Evolutionary conservation across 2,797 vertebrate species (phyloP).

Genomic region (Acomys russatus): DNA sequence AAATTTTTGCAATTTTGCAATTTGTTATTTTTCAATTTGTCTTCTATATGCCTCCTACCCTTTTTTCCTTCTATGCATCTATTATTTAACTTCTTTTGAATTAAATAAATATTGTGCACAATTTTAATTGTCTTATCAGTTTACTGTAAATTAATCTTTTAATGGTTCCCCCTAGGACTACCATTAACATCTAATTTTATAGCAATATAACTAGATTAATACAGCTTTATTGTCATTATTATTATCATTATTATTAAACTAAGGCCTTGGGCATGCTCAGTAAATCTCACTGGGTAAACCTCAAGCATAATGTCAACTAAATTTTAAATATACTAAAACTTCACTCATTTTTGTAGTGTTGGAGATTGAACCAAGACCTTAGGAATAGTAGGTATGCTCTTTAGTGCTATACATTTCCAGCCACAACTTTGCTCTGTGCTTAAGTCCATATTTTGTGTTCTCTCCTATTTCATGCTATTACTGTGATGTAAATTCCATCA

Average conservation of each 20-base stretch:
- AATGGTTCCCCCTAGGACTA: background rate
- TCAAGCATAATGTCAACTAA: background rate
- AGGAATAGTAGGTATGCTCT: background rate
- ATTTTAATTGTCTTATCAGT: background rate
- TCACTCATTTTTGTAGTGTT: background rate
- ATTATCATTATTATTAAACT: background rate
- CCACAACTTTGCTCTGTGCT: background rate
- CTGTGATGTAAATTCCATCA: background rate
- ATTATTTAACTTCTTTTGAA: background rate
- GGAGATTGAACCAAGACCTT: background rate
- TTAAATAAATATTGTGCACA: background rate
- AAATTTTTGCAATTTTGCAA: background rate
- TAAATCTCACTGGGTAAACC: background rate
- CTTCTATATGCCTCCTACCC: background rate
- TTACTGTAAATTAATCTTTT: background rate
- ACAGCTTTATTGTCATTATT: background rate
- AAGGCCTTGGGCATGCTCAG: background rate
- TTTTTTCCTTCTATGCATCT: background rate
- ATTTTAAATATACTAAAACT: background rate
- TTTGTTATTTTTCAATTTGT: background rate
- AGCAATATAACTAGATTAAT: background rate
- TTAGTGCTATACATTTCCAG: background rate
- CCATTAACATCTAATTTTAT: background rate
- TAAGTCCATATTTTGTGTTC: background rate
- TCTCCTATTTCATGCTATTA: background rate